These are phyloP conservation scores for Physella acuta DNA, from an alignment of 1,140 invertebrate genomes.

Conservation along the genomic window DNA sequence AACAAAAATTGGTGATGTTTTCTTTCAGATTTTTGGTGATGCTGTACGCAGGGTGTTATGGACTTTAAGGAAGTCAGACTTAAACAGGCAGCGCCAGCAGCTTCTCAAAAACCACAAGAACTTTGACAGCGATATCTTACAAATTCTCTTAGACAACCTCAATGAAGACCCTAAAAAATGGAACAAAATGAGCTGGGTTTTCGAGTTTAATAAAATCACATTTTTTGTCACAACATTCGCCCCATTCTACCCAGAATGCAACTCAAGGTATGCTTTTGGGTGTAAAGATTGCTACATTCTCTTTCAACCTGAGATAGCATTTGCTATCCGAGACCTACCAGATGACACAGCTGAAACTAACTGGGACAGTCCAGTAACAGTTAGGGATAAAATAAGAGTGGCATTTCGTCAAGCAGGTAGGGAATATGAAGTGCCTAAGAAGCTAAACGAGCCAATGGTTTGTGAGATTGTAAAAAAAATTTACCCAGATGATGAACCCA, in stretches of 20 bases:
- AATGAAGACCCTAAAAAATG: slow-evolving; percentile 36
- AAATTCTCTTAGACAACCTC: neutral
- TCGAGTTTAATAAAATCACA: slow-evolving; percentile 52
- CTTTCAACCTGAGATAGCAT: slow-evolving; percentile 57
- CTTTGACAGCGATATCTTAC: neutral
- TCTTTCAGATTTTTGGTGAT: slow-evolving; percentile 43
- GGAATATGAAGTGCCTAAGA: slow-evolving; percentile 41
- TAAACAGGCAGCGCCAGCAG: neutral
- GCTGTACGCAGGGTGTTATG: slow-evolving; percentile 39
- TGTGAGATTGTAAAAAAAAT: slow-evolving; percentile 62
- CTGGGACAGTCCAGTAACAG: slow-evolving; percentile 46
- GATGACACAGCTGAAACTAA: slow-evolving; percentile 48
- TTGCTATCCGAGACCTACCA: slow-evolving; percentile 52
- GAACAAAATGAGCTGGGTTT: slow-evolving; percentile 47
- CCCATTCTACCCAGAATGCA: slow-evolving; percentile 48
- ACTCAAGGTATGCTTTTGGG: slow-evolving; percentile 47
- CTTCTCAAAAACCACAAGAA: neutral
- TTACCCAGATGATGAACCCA: slow-evolving; percentile 1
- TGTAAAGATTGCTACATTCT: slow-evolving; percentile 45
- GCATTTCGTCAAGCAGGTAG: slow-evolving; percentile 49
- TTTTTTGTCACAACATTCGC: slow-evolving; percentile 58
- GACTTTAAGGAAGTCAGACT: slow-evolving; percentile 42
- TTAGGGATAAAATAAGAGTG: slow-evolving; percentile 49
- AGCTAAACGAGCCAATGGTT: slow-evolving; percentile 42
- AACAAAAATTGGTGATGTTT: no score